Evolutionary conservation across 2,888 invertebrate species (phyloP).

Genomic region (Hirtodrosophila confusa): DNA sequence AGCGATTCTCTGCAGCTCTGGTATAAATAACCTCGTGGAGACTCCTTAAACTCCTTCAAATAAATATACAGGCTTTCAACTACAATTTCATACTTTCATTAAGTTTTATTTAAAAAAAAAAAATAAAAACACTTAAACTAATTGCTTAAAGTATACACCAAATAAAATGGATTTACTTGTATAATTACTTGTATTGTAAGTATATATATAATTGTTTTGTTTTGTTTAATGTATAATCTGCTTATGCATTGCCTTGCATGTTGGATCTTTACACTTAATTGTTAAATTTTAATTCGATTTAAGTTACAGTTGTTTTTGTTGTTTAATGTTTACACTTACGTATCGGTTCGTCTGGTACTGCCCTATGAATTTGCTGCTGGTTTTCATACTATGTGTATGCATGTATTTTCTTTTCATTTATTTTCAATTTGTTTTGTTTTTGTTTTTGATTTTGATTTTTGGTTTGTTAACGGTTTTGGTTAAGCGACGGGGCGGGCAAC

Average conservation of each 20-base stretch:
- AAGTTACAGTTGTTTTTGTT: conserved; percentile 59
- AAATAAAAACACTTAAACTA: conserved; percentile 79
- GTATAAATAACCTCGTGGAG: too few relatives aligned
- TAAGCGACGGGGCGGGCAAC: conserved; percentile 14
- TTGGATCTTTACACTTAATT: conserved; percentile 50
- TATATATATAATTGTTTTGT: conserved; percentile 21
- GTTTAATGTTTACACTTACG: conserved; percentile 25
- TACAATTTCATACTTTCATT: conserved; percentile 36
- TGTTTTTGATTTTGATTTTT: conserved; percentile 16
- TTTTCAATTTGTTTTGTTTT: conserved; percentile 6
- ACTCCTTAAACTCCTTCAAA: too few relatives aligned
- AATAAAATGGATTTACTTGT: conserved; percentile 63
- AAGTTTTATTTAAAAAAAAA: conserved; percentile 71
- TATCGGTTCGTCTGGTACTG: conserved; percentile 39
- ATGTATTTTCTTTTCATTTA: conserved; percentile 1
- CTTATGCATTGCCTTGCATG: conserved; percentile 31
- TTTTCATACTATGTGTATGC: not conserved
- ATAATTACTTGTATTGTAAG: conserved; percentile 51
- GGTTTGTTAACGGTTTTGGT: conserved; percentile 34
- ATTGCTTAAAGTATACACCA: conserved; percentile 70
- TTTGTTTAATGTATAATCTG: conserved; percentile 6
- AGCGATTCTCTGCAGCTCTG: too few relatives aligned
- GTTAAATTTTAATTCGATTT: conserved; percentile 68
- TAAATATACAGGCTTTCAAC: not conserved
- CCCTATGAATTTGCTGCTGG: conserved; percentile 18